Evolutionary conservation across 1,140 invertebrate species (phyloP).

Genomic region (Caligus rogercresseyi): DNA sequence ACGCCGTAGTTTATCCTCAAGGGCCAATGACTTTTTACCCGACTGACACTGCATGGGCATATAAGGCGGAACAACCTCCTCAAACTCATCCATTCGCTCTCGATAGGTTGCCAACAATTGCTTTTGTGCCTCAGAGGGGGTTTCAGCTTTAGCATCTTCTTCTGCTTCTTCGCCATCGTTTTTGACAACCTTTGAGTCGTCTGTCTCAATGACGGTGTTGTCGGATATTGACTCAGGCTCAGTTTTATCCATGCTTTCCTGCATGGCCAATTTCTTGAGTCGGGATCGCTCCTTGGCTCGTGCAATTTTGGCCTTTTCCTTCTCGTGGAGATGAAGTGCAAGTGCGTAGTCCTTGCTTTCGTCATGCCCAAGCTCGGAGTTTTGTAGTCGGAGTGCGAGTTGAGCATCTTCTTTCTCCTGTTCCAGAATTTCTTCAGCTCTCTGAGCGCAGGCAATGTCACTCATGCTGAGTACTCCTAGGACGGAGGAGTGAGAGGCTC

Average conservation of each 20-base stretch:
- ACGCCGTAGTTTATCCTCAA: not conserved
- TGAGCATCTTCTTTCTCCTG: not conserved
- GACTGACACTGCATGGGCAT: not conserved
- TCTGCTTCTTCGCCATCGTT: not conserved
- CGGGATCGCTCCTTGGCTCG: not conserved
- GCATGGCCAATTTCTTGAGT: not conserved
- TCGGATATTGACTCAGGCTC: not conserved
- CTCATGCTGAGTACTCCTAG: not conserved
- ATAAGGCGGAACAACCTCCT: not conserved
- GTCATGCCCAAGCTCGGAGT: not conserved
- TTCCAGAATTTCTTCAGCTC: not conserved
- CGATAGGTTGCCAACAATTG: not conserved
- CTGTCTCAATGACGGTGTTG: too few relatives aligned
- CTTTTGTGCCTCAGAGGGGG: not conserved
- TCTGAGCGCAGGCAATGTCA: not conserved
- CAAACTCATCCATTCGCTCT: not conserved
- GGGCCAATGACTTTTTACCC: not conserved
- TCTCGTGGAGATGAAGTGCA: not conserved
- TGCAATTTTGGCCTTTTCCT: not conserved
- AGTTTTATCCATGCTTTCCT: not conserved
- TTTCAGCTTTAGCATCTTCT: not conserved
- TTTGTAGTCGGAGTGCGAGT: not conserved
- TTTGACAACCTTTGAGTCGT: too few relatives aligned
- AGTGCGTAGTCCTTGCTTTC: not conserved
- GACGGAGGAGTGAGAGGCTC: not conserved